Evolutionary conservation across 1,140 invertebrate species (phyloP), one percentile per base, ranked within the genome.

Genomic region (Neotoxoptera formosana): DNA sequence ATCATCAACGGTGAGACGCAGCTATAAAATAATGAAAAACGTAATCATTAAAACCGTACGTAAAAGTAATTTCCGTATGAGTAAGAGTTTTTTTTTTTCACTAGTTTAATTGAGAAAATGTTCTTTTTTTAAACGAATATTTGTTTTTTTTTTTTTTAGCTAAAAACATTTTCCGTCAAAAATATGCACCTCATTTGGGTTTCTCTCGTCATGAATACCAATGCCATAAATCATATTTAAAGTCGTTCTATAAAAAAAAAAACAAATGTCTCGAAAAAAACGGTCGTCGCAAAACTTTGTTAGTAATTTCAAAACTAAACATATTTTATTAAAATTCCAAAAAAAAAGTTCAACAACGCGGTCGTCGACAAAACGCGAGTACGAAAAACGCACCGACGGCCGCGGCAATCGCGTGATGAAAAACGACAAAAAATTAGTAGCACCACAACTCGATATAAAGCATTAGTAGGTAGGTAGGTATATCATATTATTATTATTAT

Each of bases 211-310:
- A 17, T 76, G 60, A 76, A 76, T 76, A n/a, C 30, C 60, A n/a
- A 76, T 76, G 60, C 17, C n/a, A 76, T 76, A 76, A 76, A 76
- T 76, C n/a, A 76, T 76, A 76, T n/a, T n/a, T 76, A n/a, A 76
- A 76, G 6, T n/a, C 30, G 0, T 76, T 20, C 14, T 76, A 76
- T n/a, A 76, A 14, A 67, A 67, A 56, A 53, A 60, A 60, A n/a
- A 67, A 67, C 60, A 67, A 76, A 76, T 76, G 11, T n/a, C 14
- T 76, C 6, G n/a, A 76, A 76, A 67, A 76, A 76, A n/a, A n/a
- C n/a, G n/a, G 17, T 30, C 4, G 30, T n/a, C 30, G 6, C 4
- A 76, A 76, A 76, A 53, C 51, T 53, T 53, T 53, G 30, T 76
- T n/a, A 76, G 60, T 76, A 76, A 76, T 76, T 76, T 67, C 30